A percentile compares a stretch with the other conserved stretches of the same genome.
Evolutionary conservation across 2,888 invertebrate genomes (phyloP).

Genomic region (Lepas anatifera): DNA sequence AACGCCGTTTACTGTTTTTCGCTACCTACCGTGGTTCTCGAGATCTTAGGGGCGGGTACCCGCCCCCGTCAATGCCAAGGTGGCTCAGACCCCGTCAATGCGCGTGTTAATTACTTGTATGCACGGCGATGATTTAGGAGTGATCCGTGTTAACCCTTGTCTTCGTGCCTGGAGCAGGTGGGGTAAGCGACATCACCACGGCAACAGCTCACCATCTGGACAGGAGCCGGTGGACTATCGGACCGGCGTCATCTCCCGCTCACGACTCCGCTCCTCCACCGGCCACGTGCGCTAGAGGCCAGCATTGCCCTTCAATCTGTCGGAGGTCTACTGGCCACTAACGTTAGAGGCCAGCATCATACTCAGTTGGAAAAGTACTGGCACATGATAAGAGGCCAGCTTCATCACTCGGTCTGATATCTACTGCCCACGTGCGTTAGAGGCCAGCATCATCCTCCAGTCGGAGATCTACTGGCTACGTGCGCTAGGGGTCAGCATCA

Average conservation of each 20-base stretch:
- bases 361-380: too few relatives aligned
- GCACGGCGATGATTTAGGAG: background rate
- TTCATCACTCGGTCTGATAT: conserved; percentile 79
- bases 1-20: too few relatives aligned
- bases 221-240: conserved; percentile 51
- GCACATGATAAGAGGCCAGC: too few relatives aligned
- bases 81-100: background rate
- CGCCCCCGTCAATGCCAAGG: background rate
- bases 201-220: conserved; percentile 18
- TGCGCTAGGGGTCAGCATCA: too few relatives aligned
- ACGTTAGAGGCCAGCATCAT: too few relatives aligned
- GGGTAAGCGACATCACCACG: conserved; percentile 23
- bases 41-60: conserved; percentile 11
- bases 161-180: background rate
- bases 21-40: background rate
- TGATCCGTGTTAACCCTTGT: background rate
- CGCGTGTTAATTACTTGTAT: background rate
- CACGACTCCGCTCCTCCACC: conserved; percentile 80
- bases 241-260: conserved; percentile 70
- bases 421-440: conserved; percentile 80
- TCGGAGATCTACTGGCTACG: too few relatives aligned
- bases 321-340: too few relatives aligned
- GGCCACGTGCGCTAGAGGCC: conserved; percentile 67
- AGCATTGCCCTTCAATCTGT: too few relatives aligned
- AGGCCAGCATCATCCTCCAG: too few relatives aligned